Conservation (phyloP, 2,113 vertebrate species). For the Chionomys nivalis region DNA sequence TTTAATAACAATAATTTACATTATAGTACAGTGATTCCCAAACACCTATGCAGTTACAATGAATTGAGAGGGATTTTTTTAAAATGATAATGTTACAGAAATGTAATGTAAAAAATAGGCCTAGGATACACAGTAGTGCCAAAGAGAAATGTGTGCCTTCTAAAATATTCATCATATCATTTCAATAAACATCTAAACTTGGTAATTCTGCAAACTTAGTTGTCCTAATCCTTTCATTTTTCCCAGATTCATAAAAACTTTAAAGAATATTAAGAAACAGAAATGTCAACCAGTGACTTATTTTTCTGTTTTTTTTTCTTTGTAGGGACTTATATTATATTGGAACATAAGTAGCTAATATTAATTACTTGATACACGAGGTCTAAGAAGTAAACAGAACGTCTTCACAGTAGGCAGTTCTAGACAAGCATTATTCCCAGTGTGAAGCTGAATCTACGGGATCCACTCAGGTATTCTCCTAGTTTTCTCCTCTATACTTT, state of each 20-base stretch:
- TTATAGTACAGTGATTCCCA: background rate
- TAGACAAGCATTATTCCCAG: background rate
- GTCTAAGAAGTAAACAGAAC: background rate
- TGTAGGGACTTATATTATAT: background rate
- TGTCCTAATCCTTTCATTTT: background rate
- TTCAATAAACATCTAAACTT: background rate
- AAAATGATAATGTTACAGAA: background rate
- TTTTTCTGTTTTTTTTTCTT: background rate
- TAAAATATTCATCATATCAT: background rate
- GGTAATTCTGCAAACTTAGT: background rate
- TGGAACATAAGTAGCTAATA: background rate
- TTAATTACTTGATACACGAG: background rate
- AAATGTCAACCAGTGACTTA: background rate
- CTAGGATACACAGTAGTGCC: fast-evolving
- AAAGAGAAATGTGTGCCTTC: background rate
- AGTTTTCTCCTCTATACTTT: background rate
- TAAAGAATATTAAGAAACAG: background rate
- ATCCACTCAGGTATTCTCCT: background rate
- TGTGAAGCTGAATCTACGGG: background rate
- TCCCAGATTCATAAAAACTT: background rate
- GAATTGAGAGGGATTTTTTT: background rate
- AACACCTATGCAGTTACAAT: background rate
- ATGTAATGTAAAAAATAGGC: background rate
- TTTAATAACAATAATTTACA: background rate
- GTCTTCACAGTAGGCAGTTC: background rate